Evolutionary conservation across 1,140 invertebrate genomes (phyloP).

Genomic region (Drosophila triauraria): DNA sequence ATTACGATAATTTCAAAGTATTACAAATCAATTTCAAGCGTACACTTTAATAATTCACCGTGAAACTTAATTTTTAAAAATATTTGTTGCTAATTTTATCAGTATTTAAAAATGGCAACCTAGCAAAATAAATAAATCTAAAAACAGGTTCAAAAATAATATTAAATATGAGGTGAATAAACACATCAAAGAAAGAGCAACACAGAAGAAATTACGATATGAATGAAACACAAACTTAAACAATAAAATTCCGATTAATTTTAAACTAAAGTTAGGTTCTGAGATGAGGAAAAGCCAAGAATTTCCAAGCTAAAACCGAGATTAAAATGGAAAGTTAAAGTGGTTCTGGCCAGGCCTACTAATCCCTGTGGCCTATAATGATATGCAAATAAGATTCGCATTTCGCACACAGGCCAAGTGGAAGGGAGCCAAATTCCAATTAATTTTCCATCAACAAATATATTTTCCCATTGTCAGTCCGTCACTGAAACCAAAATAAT

Average conservation of each 20-base stretch:
- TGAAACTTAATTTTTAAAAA: too few relatives aligned
- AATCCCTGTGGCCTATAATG: slow-evolving; percentile 26
- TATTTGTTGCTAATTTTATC: background rate
- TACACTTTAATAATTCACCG: too few relatives aligned
- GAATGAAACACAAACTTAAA: background rate
- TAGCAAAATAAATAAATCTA: slow-evolving; percentile 7
- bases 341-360: slow-evolving; percentile 20
- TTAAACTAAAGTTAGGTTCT: slow-evolving; percentile 12
- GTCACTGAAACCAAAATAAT: background rate
- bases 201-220: slow-evolving; percentile 19
- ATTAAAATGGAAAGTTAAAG: slow-evolving; percentile 41
- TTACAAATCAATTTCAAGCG: too few relatives aligned
- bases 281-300: background rate
- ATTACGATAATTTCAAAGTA: too few relatives aligned
- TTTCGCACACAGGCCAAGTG: slow-evolving; percentile 3
- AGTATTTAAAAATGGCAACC: slow-evolving; percentile 3
- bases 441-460: slow-evolving; percentile 1
- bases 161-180: slow-evolving; percentile 15
- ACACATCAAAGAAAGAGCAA: slow-evolving; percentile 14
- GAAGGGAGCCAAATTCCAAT: slow-evolving; percentile 8
- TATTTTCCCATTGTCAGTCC: background rate
- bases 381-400: slow-evolving; percentile 43
- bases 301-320: background rate
- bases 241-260: slow-evolving; percentile 13
- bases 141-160: slow-evolving; percentile 3